A percentile compares a stretch with the other conserved stretches of the same genome.
Conservation (phyloP, 92 coral and sea anemone genomes). For the Pocillopora grandis region DNA sequence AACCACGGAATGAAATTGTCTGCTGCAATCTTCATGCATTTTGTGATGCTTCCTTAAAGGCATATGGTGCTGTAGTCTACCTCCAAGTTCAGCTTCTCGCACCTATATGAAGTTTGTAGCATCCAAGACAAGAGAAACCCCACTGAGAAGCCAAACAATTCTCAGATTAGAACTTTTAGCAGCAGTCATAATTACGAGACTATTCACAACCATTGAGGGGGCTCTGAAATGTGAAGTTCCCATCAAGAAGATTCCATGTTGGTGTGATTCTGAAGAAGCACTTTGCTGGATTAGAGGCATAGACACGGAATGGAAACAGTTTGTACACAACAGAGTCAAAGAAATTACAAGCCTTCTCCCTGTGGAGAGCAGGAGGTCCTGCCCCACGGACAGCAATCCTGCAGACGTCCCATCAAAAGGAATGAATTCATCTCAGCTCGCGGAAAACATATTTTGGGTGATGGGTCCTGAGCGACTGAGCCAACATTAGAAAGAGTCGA, state of each 20-base stretch:
- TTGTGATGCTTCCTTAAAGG: conserved; percentile 22
- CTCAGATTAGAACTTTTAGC: conserved; percentile 28
- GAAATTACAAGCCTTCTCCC: conserved; percentile 37
- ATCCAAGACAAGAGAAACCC: conserved; percentile 38
- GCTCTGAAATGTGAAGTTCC: conserved; percentile 16
- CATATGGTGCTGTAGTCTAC: conserved; percentile 27
- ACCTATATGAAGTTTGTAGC: conserved; percentile 6
- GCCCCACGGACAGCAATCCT: conserved; percentile 32
- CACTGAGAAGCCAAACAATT: conserved; percentile 19
- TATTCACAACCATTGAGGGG: background rate
- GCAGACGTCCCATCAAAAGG: conserved; percentile 46
- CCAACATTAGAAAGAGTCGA: background rate
- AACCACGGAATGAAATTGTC: background rate
- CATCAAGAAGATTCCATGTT: conserved; percentile 10
- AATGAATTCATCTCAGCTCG: conserved; percentile 24
- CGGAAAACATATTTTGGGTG: conserved; percentile 16
- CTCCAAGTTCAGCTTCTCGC: background rate
- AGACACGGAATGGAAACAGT: conserved; percentile 26
- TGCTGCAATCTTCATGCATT: background rate
- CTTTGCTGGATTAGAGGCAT: conserved; percentile 18
- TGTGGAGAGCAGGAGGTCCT: conserved; percentile 25
- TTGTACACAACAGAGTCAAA: conserved; percentile 29
- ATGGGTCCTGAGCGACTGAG: conserved; percentile 35
- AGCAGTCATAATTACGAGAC: conserved; percentile 37
- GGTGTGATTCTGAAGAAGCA: conserved; percentile 15